These are phyloP conservation scores for Yoshiicerus persimilis DNA, from an alignment of 1,140 invertebrate species.

Conservation along the genomic window DNA sequence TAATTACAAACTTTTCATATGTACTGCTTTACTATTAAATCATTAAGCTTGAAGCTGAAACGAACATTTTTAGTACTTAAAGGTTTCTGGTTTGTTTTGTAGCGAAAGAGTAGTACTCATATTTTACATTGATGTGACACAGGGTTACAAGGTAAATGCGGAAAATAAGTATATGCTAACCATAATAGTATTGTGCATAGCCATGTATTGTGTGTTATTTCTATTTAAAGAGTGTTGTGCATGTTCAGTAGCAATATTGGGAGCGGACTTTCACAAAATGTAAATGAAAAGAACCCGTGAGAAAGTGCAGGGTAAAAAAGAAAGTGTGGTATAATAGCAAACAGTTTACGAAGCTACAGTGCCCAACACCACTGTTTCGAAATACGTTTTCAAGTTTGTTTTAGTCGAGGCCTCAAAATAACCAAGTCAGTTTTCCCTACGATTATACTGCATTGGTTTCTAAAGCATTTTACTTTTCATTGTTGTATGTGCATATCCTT, in stretches of 20 bases:
- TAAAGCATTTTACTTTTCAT: neutral
- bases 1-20: too few species aligned
- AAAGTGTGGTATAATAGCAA: neutral
- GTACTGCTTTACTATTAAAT: too few species aligned
- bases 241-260: conserved; percentile 14
- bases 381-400: neutral
- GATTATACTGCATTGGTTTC: neutral
- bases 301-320: neutral
- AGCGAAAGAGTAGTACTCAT: too few species aligned
- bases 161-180: neutral
- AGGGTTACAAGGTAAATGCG: neutral
- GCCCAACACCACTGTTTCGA: neutral
- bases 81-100: too few species aligned
- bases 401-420: neutral
- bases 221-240: neutral
- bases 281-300: conserved; percentile 14
- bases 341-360: neutral
- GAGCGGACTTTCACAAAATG: neutral
- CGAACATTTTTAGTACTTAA: too few species aligned
- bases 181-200: neutral
- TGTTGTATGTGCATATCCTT: neutral
- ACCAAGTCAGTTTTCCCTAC: neutral
- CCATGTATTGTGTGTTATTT: neutral
- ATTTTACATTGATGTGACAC: too few species aligned
- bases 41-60: too few species aligned